Percentiles rank a stretch among this genome's conserved stretches.
Evolutionary conservation across 2,888 invertebrate genomes (phyloP).

Genomic region (Coenonympha glycerion): DNA sequence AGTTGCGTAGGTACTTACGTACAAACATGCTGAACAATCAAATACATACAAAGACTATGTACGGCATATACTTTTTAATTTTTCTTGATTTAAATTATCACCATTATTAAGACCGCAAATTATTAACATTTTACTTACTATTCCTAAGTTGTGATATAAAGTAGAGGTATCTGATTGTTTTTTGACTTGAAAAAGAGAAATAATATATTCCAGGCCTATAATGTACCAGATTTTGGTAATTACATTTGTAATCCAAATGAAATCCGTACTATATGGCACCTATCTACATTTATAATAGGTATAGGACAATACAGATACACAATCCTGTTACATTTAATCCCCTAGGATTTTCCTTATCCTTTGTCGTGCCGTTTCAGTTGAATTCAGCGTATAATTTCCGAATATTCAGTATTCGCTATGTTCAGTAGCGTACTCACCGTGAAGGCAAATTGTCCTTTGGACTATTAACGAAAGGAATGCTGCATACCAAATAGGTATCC

Average conservation of each 20-base stretch:
- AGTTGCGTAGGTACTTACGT: too few relatives aligned
- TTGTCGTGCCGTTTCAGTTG: constrained; percentile 5
- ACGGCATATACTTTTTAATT: too few relatives aligned
- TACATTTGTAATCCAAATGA: constrained; percentile 21
- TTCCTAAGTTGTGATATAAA: too few relatives aligned
- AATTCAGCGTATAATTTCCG: neutral
- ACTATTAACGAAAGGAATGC: neutral
- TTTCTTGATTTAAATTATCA: too few relatives aligned
- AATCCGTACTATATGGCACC: neutral
- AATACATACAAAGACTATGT: too few relatives aligned
- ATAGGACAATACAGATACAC: neutral
- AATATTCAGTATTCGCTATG: neutral
- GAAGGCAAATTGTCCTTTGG: neutral
- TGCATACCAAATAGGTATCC: too few relatives aligned
- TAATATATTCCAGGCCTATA: neutral
- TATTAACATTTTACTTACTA: too few relatives aligned
- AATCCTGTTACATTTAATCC: constrained; percentile 9
- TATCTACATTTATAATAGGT: too few relatives aligned
- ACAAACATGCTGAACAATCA: too few relatives aligned
- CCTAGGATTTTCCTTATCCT: constrained; percentile 8
- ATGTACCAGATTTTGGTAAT: constrained; percentile 21
- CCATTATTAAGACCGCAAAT: too few relatives aligned
- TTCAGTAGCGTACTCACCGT: neutral
- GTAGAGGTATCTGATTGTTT: too few relatives aligned
- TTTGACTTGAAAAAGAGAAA: too few relatives aligned